phyloP scores from a whole-genome alignment of 1,140 invertebrate genomes.

The Anoplophora glabripennis region DNA sequence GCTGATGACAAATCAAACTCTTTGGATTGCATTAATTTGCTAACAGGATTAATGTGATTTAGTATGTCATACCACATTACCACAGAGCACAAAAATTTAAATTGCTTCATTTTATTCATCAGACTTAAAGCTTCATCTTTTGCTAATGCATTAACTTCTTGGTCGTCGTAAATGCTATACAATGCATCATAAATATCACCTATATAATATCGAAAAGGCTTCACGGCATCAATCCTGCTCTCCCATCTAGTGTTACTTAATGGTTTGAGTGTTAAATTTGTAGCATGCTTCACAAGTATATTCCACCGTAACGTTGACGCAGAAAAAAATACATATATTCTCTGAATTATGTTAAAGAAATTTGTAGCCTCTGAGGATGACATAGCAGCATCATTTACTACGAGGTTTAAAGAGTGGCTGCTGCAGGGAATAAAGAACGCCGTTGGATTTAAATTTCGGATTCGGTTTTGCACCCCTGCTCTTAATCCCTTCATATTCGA shows the following conservation, averaged over 20 bases:
- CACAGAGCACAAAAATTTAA: background rate
- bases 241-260: constrained; percentile 25
- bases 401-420: too few species aligned
- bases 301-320: constrained; percentile 14
- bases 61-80: constrained; percentile 23
- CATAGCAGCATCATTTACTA: too few species aligned
- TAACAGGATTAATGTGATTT: constrained; percentile 16
- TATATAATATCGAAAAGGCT: constrained; percentile 11
- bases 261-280: constrained; percentile 27
- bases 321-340: constrained; percentile 25
- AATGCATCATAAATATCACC: constrained; percentile 16
- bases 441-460: too few species aligned
- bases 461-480: too few species aligned
- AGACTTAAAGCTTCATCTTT: too few species aligned
- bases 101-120: too few species aligned
- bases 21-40: too few species aligned
- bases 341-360: constrained; percentile 23
- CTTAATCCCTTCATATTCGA: too few species aligned
- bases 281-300: constrained; percentile 16
- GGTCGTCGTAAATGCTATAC: background rate
- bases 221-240: constrained; percentile 25
- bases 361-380: constrained; percentile 3
- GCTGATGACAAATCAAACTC: too few species aligned
- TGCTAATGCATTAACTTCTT: too few species aligned
- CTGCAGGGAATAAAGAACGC: too few species aligned